Base-by-base conservation (phyloP, 1,140 invertebrate genomes). In the Luehdorfia chinensis region DNA sequence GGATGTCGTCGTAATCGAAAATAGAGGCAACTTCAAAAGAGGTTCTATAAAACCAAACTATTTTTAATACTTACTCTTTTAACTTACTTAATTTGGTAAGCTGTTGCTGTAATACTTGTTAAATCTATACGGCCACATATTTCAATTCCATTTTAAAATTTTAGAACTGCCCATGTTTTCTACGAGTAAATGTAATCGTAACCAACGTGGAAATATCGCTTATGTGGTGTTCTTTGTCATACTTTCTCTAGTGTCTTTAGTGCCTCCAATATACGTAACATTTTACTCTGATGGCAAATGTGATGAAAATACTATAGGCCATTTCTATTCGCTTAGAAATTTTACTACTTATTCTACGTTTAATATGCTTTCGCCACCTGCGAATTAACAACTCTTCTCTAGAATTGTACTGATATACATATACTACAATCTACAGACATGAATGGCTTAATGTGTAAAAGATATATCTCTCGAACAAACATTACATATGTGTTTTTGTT, bases 221-320 rank as follows among this genome's bases (percentile, higher is more conserved):
- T 72, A 61, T 13, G 36, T 73, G 16, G 16, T 68, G 9, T 11
- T 75, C 14, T 75, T 78, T 19, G 13, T 61, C 8, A 4, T 73
- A 1, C 41, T 80, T 1, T 67, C 65, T 1, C 7, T 74, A 2
- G 18, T 50, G 7, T 67, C 79, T 0, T 44, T 81, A 30, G 53
- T 47, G 14, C 72, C 75, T 0, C 49, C 77, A 1, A 43, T 84
- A 9, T 81, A 73, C 48, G 61, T 73, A 12, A 75, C 75, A 9
- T 71, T 75, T 46, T 77, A 73, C 28, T 16, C 32, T 4, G 15
- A 60, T 9, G 39, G 50, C 1, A 19, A 44, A 13, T 84, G 77
- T 39, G 1, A 39, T 12, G 77, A 81, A 43, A 74, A 75, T 21
- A 64, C 79, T 1, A 39, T 74, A 25, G 46, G 33, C 1, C 75